Base-by-base conservation (phyloP, 1,140 invertebrate species). In the Lethrus apterus region DNA sequence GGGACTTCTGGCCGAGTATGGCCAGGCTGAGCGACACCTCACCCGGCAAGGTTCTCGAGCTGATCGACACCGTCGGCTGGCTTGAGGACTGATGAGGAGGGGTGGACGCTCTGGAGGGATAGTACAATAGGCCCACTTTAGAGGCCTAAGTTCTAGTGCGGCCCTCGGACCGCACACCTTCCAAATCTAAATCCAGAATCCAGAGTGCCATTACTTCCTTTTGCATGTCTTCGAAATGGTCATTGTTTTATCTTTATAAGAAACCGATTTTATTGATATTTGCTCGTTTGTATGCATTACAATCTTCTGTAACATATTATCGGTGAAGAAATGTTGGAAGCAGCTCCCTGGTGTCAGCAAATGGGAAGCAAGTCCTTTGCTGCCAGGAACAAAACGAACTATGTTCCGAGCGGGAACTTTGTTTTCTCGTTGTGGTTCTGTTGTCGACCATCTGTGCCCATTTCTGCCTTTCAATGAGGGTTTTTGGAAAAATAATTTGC, bases 141-240 rank as follows among this genome's bases (percentile, higher is more conserved):
- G n/a, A n/a, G n/a, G n/a, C n/a, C n/a, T n/a, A n/a, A n/a, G n/a
- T n/a, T n/a, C n/a, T n/a, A n/a, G n/a, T n/a, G n/a, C n/a, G n/a
- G n/a, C n/a, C n/a, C n/a, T n/a, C n/a, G n/a, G n/a, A n/a, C n/a
- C n/a, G n/a, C n/a, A n/a, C n/a, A n/a, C n/a, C n/a, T n/a, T n/a
- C n/a, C n/a, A n/a, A n/a, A n/a, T n/a, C n/a, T n/a, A n/a, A n/a
- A n/a, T n/a, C n/a, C n/a, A n/a, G n/a, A n/a, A n/a, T n/a, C n/a
- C n/a, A n/a, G n/a, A 63, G 17, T 19, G 51, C 52, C 35, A 48
- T 32, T 10, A 58, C 11, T 41, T 60, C 54, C 8, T 46, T 14
- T 50, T 46, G 45, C 20, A 26, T 33, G 8, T 23, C 32, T 40
- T 8, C 8, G 45, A 42, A 30, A 47, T 32, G n/a, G 20, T 43